Evolutionary conservation across 2,113 vertebrate genomes (phyloP).

Genomic region (Morone chrysops): DNA sequence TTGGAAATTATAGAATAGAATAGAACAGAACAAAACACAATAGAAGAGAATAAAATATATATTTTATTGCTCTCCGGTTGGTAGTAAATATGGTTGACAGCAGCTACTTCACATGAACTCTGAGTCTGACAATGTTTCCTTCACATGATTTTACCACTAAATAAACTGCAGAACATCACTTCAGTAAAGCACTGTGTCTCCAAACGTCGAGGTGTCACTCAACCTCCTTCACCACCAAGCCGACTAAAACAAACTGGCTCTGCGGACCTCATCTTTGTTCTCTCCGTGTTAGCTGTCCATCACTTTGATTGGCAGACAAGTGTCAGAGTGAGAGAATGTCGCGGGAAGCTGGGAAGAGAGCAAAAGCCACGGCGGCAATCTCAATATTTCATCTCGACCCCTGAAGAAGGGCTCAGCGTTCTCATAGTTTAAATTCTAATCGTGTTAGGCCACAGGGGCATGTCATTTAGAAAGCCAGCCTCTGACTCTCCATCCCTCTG

Average conservation of each 20-base stretch:
- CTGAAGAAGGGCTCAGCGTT: constrained; percentile 60
- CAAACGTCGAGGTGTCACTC: constrained; percentile 60
- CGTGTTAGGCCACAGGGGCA: constrained; percentile 85
- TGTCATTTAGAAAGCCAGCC: constrained; percentile 79
- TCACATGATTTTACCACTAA: constrained; percentile 27
- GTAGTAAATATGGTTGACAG: constrained; percentile 3
- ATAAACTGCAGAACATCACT: constrained; percentile 30
- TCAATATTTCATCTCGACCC: constrained; percentile 83
- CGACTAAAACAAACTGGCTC: constrained; percentile 70
- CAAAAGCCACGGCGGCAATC: constrained; percentile 76
- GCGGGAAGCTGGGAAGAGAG: constrained; percentile 68
- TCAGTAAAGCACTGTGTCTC: constrained; percentile 39
- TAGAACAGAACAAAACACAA: not conserved
- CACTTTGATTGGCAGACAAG: constrained; percentile 86
- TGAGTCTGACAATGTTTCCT: constrained; percentile 5
- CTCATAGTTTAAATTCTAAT: constrained; percentile 85
- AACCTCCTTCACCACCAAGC: constrained; percentile 53
- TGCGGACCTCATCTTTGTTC: constrained; percentile 64
- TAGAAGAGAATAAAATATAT: not conserved
- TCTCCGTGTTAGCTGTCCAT: constrained; percentile 81
- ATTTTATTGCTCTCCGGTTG: not conserved
- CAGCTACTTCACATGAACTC: not conserved
- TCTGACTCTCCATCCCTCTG: constrained; percentile 71
- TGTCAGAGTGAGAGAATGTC: constrained; percentile 82
- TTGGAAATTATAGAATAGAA: not conserved